Evolutionary conservation across 2,888 invertebrate genomes (phyloP), one percentile per base, ranked within the genome.

Genomic region (Enchytraeus crypticus): DNA sequence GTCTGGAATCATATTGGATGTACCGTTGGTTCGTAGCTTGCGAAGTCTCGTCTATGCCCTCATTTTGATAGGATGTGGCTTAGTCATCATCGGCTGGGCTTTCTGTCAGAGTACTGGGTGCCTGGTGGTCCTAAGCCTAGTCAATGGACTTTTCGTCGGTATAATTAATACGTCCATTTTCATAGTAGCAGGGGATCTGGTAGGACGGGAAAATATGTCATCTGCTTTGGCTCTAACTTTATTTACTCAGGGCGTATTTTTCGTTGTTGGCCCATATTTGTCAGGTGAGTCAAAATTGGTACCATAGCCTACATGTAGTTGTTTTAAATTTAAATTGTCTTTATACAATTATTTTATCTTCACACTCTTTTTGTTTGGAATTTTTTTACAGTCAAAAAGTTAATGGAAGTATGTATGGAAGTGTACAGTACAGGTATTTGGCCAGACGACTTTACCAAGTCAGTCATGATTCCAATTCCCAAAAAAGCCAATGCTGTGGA

Each of bases 251-350:
- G 74, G 74, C 21, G 60, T 71, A 14, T 71, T 71, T 5, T 65
- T 71, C n/a, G 60, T 73, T 11, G 58, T 73, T 49, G 74, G 72
- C 23, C 73, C 74, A 2, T 64, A 69, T 3, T 30, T 73, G 23
- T 70, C 71, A 59, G 74, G 74, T 73, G 27, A 62, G 54, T 46
- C n/a, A n/a, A n/a, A n/a, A n/a, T n/a, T n/a, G n/a, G n/a, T n/a
- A n/a, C n/a, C n/a, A n/a, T n/a, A n/a, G n/a, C n/a, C n/a, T n/a
- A n/a, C n/a, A n/a, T n/a, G n/a, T n/a, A n/a, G n/a, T n/a, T n/a
- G n/a, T n/a, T n/a, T n/a, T n/a, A n/a, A n/a, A n/a, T n/a, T n/a
- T n/a, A n/a, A n/a, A n/a, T n/a, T n/a, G n/a, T n/a, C n/a, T n/a
- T n/a, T n/a, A n/a, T n/a, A n/a, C n/a, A n/a, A n/a, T n/a, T n/a